phyloP scores from a whole-genome alignment of 2,888 invertebrate genomes.

The Yponomeuta malinellus region DNA sequence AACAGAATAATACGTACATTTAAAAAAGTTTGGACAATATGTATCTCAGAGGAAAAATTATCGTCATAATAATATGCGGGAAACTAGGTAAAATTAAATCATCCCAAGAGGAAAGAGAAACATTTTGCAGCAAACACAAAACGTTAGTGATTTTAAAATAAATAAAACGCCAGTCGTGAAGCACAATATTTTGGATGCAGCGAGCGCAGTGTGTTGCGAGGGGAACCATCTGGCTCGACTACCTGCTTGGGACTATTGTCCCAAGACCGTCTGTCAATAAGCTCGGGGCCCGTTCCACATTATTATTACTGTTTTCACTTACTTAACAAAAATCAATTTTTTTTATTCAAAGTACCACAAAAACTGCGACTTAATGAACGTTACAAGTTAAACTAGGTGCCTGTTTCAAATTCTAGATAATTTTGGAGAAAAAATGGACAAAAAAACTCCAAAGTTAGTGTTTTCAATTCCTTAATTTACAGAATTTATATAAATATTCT shows the following conservation, averaged over 20 bases:
- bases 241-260: constrained; percentile 59
- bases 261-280: constrained; percentile 51
- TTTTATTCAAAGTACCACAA: too few relatives aligned
- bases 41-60: background rate
- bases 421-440: too few relatives aligned
- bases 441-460: too few relatives aligned
- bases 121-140: background rate
- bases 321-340: too few relatives aligned
- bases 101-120: background rate
- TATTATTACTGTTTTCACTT: constrained; percentile 37
- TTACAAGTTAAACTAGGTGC: too few relatives aligned
- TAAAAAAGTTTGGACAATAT: too few relatives aligned
- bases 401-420: too few relatives aligned
- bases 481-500: too few relatives aligned
- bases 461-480: too few relatives aligned
- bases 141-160: constrained; percentile 6
- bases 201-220: constrained; percentile 35
- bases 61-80: background rate
- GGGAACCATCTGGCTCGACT: constrained; percentile 56
- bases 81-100: background rate
- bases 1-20: background rate
- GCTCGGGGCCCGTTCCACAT: constrained; percentile 33
- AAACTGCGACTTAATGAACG: too few relatives aligned
- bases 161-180: constrained; percentile 7
- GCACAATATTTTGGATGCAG: constrained; percentile 49